Percentiles rank a stretch among this genome's conserved stretches.
Conservation (phyloP, 2,113 vertebrate genomes). For the Nerophis lumbriciformis region DNA sequence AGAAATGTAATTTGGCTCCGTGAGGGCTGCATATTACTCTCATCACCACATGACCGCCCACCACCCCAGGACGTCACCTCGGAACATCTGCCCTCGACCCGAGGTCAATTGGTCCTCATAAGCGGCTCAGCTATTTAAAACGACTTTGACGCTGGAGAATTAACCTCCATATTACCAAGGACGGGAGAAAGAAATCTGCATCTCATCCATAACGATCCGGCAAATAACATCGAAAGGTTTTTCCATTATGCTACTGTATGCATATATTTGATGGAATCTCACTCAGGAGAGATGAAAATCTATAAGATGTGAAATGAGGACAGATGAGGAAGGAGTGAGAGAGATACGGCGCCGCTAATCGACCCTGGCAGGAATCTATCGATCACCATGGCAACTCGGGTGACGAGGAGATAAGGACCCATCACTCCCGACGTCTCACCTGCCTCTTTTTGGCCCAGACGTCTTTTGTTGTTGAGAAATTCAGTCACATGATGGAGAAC, state of each 20-base stretch:
- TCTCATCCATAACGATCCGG: not conserved
- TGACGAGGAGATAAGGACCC: slow-evolving; percentile 2
- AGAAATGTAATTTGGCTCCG: not conserved
- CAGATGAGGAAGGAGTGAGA: no score
- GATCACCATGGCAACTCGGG: slow-evolving; percentile 11
- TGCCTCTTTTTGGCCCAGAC: not conserved
- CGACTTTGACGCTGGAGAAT: no score
- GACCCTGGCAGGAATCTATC: slow-evolving; percentile 9
- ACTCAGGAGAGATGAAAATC: slow-evolving; percentile 3
- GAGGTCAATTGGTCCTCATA: no score
- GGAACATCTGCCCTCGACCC: no score
- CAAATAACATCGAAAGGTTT: not conserved
- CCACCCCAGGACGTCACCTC: no score
- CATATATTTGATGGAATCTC: not conserved
- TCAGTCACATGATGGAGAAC: no score
- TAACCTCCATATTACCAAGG: no score
- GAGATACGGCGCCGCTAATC: not conserved
- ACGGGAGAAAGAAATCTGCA: no score
- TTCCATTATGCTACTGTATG: no score
- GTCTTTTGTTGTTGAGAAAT: not conserved
- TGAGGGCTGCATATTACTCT: no score
- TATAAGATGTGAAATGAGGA: not conserved
- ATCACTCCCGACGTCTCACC: not conserved
- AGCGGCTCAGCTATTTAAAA: no score
- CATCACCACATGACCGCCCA: no score